Conservation (phyloP, 2,888 invertebrate genomes). For the Amiota mariae region DNA sequence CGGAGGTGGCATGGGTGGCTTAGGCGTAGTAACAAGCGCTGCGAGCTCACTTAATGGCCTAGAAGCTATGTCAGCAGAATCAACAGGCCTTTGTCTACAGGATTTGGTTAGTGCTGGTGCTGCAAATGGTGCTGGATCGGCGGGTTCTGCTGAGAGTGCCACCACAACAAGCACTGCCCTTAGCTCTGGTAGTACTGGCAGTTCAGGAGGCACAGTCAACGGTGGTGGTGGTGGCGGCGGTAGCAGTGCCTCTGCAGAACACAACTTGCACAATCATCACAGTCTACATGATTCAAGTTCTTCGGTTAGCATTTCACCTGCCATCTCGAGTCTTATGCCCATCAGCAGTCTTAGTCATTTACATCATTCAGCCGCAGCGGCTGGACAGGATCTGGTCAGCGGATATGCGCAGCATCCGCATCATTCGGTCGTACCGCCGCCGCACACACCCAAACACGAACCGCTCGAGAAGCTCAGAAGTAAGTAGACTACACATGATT, state of each 20-base stretch:
- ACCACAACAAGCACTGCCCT: slow-evolving; percentile 67
- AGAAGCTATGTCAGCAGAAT: slow-evolving; percentile 77
- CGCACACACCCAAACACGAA: slow-evolving; percentile 78
- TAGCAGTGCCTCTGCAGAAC: slow-evolving; percentile 63
- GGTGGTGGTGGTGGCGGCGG: slow-evolving; percentile 65
- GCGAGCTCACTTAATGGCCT: slow-evolving; percentile 67
- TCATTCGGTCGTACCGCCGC: slow-evolving; percentile 76
- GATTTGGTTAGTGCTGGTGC: slow-evolving; percentile 79
- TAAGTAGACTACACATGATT: slow-evolving; percentile 67
- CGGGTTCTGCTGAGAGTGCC: slow-evolving; percentile 68
- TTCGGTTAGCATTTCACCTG: slow-evolving; percentile 77
- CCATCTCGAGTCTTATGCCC: slow-evolving; percentile 77
- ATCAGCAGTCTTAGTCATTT: slow-evolving; percentile 72
- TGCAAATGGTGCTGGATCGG: slow-evolving; percentile 70
- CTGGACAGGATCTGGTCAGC: slow-evolving; percentile 74
- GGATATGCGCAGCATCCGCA: slow-evolving; percentile 76
- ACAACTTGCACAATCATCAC: slow-evolving; percentile 74
- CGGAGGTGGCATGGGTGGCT: slow-evolving; percentile 51
- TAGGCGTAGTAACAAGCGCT: slow-evolving; percentile 42
- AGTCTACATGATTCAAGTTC: slow-evolving; percentile 76
- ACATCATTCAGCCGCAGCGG: slow-evolving; percentile 67
- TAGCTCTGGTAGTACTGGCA: slow-evolving; percentile 69
- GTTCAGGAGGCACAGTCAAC: slow-evolving; percentile 67
- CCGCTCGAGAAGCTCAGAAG: slow-evolving; percentile 84
- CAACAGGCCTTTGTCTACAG: slow-evolving; percentile 80